phyloP scores from a whole-genome alignment of 30 jellyfish, hydroid and myxozoan species.

The Nemopilema nomurai region DNA sequence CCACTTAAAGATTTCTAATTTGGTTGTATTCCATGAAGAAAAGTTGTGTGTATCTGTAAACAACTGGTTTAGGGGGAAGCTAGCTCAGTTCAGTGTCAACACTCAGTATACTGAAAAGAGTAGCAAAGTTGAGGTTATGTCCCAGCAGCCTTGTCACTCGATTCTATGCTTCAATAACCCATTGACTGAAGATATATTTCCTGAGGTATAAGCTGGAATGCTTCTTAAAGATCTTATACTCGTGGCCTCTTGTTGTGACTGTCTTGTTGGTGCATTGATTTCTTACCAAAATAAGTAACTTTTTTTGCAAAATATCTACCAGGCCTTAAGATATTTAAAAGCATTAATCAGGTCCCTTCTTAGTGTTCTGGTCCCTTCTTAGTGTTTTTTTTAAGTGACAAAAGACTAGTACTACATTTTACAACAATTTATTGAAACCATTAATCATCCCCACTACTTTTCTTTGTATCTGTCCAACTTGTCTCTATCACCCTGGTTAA shows the following conservation, averaged over 20 bases:
- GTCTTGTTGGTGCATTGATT: neutral
- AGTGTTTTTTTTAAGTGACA: neutral
- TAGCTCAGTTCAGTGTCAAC: too few relatives aligned
- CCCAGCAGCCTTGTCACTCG: too few relatives aligned
- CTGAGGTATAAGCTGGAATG: constrained; percentile 1
- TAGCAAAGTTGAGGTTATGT: neutral
- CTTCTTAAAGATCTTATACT: constrained; percentile 1
- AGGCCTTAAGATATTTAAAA: constrained; percentile 14
- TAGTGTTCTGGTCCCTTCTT: neutral
- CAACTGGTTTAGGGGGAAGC: too few relatives aligned
- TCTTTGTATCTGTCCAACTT: neutral
- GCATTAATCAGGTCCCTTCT: neutral
- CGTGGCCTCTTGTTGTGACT: constrained; percentile 6
- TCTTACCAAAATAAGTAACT: neutral
- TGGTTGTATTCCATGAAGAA: too few relatives aligned
- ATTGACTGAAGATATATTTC: constrained; percentile 21
- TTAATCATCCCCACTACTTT: constrained; percentile 16
- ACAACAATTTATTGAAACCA: constrained; percentile 11
- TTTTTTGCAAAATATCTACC: constrained; percentile 1
- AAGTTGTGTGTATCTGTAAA: neutral
- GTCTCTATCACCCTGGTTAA: neutral
- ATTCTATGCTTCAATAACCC: neutral
- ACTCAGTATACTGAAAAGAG: neutral
- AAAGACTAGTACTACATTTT: neutral
- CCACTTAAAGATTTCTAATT: too few relatives aligned